These are phyloP conservation scores for Hydrozoanthus tunicans DNA, from an alignment of 64 coral and sea anemone species.

Conservation along the genomic window DNA sequence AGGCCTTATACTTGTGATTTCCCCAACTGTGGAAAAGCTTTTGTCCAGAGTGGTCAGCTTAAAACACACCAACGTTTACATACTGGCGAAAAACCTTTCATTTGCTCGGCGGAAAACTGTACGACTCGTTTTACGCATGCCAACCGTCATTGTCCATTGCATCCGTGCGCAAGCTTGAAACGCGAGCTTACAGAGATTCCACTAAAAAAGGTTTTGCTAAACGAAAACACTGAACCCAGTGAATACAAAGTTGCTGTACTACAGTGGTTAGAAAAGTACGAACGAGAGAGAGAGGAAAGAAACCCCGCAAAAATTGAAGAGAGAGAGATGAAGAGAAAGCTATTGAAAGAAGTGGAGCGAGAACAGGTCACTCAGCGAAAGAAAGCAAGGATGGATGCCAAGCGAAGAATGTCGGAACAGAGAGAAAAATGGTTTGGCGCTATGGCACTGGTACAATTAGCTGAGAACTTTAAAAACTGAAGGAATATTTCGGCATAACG, in stretches of 20 bases:
- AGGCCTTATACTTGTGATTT: slow-evolving; percentile 96
- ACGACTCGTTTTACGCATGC: slow-evolving; percentile 93
- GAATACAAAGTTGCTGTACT: slow-evolving; percentile 87
- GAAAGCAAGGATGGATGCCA: slow-evolving; percentile 84
- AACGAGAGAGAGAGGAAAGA: slow-evolving; percentile 83
- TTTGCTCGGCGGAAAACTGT: slow-evolving; percentile 84
- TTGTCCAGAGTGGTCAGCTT: slow-evolving; percentile 95
- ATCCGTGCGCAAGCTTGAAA: slow-evolving; percentile 86
- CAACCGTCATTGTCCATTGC: slow-evolving; percentile 92
- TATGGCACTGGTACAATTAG: slow-evolving; percentile 95
- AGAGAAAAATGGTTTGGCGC: slow-evolving; percentile 98
- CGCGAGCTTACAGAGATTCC: slow-evolving; percentile 80
- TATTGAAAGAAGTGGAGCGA: slow-evolving; percentile 68
- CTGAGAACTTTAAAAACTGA: slow-evolving; percentile 71
- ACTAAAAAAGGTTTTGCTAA: slow-evolving; percentile 84
- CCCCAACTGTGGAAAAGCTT: slow-evolving; percentile 98
- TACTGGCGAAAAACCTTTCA: slow-evolving; percentile 95
- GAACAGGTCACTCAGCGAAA: slow-evolving; percentile 78
- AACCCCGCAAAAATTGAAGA: slow-evolving; percentile 79
- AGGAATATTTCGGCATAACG: slow-evolving; percentile 32
- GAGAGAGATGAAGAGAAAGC: slow-evolving; percentile 74
- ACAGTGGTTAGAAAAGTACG: slow-evolving; percentile 92
- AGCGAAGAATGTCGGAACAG: slow-evolving; percentile 82
- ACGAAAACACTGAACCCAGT: slow-evolving; percentile 92
- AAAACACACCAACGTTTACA: slow-evolving; percentile 97